These are phyloP conservation scores for Hippoglossus hippoglossus DNA, from an alignment of 2,797 vertebrate species.

Conservation along the genomic window DNA sequence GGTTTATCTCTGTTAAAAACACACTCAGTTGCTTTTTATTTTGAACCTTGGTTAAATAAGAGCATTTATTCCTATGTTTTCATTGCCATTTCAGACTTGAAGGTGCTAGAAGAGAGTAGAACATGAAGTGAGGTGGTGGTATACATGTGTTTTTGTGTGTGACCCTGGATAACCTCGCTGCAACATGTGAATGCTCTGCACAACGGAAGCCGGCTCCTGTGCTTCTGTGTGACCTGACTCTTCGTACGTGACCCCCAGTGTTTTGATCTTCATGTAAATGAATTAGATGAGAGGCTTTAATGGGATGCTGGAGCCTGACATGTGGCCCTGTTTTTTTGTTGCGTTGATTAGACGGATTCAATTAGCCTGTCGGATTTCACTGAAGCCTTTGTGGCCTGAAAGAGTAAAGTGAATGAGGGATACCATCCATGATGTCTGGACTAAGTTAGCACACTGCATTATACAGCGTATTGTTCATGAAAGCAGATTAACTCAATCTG, in stretches of 20 bases:
- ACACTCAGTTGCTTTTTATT: not conserved
- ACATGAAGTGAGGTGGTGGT: not conserved
- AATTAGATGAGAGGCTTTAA: slow-evolving; percentile 69
- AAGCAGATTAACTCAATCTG: slow-evolving; percentile 62
- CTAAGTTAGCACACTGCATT: slow-evolving; percentile 57
- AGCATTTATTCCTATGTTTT: not conserved
- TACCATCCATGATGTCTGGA: slow-evolving; percentile 62
- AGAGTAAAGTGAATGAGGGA: slow-evolving; percentile 69
- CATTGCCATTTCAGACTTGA: not conserved
- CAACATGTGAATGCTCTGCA: not conserved
- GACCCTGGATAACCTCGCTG: slow-evolving; percentile 33
- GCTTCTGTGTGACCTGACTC: slow-evolving; percentile 50
- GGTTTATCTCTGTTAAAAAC: not conserved
- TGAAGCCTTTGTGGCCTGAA: slow-evolving; percentile 65
- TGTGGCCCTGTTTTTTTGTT: slow-evolving; percentile 47
- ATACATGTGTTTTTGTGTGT: slow-evolving; percentile 1
- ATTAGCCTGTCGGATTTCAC: slow-evolving; percentile 68
- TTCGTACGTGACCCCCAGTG: slow-evolving; percentile 45
- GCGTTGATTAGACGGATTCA: slow-evolving; percentile 69
- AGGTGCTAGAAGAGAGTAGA: not conserved
- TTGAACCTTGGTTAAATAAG: not conserved
- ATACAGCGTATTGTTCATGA: slow-evolving; percentile 51
- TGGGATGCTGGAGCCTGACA: slow-evolving; percentile 63
- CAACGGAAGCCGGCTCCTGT: slow-evolving; percentile 26
- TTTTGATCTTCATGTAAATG: slow-evolving; percentile 73